Conservation (phyloP, 2,888 invertebrate genomes). For the Athalia rosae region DNA sequence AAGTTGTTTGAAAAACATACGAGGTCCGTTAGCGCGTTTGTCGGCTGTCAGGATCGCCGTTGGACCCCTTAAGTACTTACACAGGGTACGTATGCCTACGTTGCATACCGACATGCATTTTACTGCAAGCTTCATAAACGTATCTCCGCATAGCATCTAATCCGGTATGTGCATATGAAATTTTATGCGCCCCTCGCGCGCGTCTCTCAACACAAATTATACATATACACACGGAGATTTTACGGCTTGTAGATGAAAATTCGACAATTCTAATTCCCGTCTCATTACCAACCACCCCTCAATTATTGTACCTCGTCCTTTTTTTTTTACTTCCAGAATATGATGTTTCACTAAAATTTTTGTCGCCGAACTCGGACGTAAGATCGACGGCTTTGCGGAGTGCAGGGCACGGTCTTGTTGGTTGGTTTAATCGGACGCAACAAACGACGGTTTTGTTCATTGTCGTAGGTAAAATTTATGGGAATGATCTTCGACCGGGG, state of each 20-base stretch:
- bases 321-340: no score
- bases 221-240: no score
- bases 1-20: constrained; percentile 23
- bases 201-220: no score
- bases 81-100: background rate
- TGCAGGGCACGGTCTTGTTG: no score
- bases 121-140: background rate
- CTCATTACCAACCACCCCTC: no score
- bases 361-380: no score
- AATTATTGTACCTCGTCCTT: no score
- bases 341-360: no score
- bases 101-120: background rate
- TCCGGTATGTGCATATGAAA: background rate
- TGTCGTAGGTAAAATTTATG: constrained; percentile 40
- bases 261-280: no score
- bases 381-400: no score
- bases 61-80: background rate
- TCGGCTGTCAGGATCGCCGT: constrained; percentile 27
- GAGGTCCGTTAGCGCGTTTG: constrained; percentile 25
- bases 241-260: no score
- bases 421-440: constrained; percentile 18
- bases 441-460: constrained; percentile 7
- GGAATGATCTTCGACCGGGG: constrained; percentile 43
- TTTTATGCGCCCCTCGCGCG: background rate
- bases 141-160: no score